Conservation (phyloP, 2,888 invertebrate genomes). For the Zelleria hepariella region DNA sequence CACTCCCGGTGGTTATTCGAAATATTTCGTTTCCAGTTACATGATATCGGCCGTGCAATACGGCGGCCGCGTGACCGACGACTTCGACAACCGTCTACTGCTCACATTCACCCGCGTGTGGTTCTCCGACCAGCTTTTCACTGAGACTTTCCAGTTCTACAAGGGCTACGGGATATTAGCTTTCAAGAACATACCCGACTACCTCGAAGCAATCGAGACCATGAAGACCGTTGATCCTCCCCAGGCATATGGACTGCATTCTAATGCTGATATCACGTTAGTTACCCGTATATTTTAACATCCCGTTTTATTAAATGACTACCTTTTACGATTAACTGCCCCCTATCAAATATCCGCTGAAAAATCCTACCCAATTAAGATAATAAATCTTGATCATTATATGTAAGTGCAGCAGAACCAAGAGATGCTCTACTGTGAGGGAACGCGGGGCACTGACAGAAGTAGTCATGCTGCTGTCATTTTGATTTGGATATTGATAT, state of each 20-base stretch:
- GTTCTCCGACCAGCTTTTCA: conserved; percentile 82
- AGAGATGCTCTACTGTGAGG: no score
- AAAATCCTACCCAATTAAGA: no score
- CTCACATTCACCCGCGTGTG: conserved; percentile 83
- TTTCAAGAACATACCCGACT: conserved; percentile 79
- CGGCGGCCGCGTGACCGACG: conserved; percentile 92
- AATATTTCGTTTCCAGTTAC: conserved; percentile 68
- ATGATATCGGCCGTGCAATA: conserved; percentile 94
- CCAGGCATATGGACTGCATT: conserved; percentile 89
- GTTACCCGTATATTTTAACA: conserved; percentile 14
- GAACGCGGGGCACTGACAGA: no score
- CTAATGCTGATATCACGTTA: conserved; percentile 92
- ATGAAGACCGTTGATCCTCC: conserved; percentile 86
- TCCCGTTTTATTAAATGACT: no score
- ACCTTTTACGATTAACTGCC: no score
- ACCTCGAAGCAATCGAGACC: conserved; percentile 79
- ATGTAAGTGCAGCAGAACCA: no score
- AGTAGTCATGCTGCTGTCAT: no score
- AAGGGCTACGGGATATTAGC: conserved; percentile 81
- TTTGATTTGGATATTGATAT: no score
- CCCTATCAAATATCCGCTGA: no score
- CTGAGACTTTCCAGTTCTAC: conserved; percentile 82
- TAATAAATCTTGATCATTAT: no score
- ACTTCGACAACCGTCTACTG: conserved; percentile 86
- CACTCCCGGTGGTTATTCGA: no score